Percentiles rank a stretch among this genome's conserved stretches.
Conservation (phyloP, 1,140 invertebrate species). For the Tetragonula clypearis region DNA sequence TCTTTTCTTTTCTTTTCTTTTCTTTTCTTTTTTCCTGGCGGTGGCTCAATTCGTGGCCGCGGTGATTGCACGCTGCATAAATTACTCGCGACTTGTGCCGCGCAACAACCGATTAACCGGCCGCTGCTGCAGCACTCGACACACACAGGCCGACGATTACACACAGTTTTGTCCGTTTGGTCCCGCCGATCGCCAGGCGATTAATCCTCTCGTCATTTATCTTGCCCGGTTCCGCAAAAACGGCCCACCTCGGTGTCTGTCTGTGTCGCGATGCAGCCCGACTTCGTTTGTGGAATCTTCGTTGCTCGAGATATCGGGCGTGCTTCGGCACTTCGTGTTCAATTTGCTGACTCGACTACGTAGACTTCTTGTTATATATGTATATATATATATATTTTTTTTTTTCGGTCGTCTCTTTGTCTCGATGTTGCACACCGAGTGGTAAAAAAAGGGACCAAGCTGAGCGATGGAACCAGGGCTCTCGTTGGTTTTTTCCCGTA, state of each 20-base stretch:
- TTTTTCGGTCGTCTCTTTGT: too few relatives aligned
- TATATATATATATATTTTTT: too few relatives aligned
- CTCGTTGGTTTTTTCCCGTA: too few relatives aligned
- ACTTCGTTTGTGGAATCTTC: constrained; percentile 49
- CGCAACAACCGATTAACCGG: constrained; percentile 52
- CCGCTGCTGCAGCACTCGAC: background rate
- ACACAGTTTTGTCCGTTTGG: constrained; percentile 55
- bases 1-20: too few relatives aligned
- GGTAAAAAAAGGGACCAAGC: too few relatives aligned
- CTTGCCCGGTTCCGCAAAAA: constrained; percentile 59
- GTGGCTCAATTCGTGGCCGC: constrained; percentile 61
- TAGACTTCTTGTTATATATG: background rate
- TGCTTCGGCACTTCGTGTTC: background rate
- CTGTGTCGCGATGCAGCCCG: constrained; percentile 40
- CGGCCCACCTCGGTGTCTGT: constrained; percentile 45
- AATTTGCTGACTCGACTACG: background rate
- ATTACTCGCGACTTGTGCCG: constrained; percentile 59
- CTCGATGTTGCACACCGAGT: too few relatives aligned
- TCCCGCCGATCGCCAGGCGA: constrained; percentile 56
- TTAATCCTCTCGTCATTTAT: constrained; percentile 70
- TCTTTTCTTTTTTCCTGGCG: background rate
- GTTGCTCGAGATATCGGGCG: constrained; percentile 16
- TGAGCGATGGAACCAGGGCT: too few relatives aligned
- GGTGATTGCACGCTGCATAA: constrained; percentile 67
- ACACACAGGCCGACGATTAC: constrained; percentile 40